Evolutionary conservation across 1,140 invertebrate species (phyloP).

Genomic region (Aradophagus sp.): DNA sequence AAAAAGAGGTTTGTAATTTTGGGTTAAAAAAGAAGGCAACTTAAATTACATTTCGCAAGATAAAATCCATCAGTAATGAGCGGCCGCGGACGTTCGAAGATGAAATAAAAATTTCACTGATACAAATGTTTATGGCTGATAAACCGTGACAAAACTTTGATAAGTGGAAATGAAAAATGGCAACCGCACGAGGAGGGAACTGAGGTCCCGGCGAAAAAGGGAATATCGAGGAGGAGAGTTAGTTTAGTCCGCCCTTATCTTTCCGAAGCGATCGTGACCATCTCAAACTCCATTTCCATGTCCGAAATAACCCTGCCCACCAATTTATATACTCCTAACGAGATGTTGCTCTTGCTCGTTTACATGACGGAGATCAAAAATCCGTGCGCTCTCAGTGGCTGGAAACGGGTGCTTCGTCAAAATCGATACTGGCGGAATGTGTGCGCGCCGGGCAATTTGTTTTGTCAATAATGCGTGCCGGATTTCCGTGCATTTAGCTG

Average conservation of each 20-base stretch:
- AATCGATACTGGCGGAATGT: slow-evolving; percentile 54
- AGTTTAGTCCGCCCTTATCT: slow-evolving; percentile 69
- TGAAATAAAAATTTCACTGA: slow-evolving; percentile 5
- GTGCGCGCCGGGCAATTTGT: slow-evolving; percentile 18
- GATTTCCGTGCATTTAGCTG: neutral
- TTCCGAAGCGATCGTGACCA: slow-evolving; percentile 70
- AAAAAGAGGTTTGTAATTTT: slow-evolving; percentile 22
- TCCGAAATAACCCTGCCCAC: slow-evolving; percentile 64
- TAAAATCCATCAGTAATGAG: slow-evolving; percentile 5
- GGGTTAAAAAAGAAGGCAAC: neutral
- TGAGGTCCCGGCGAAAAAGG: slow-evolving; percentile 18
- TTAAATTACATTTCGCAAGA: slow-evolving; percentile 7
- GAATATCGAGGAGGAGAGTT: slow-evolving; percentile 37
- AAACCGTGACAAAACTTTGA: slow-evolving; percentile 49
- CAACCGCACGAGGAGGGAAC: neutral
- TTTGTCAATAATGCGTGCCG: neutral
- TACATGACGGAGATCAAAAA: slow-evolving; percentile 65
- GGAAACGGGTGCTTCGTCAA: slow-evolving; percentile 22
- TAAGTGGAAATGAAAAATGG: slow-evolving; percentile 38
- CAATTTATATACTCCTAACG: slow-evolving; percentile 71
- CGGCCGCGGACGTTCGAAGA: slow-evolving; percentile 1
- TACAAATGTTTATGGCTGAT: slow-evolving; percentile 8
- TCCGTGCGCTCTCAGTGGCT: slow-evolving; percentile 30
- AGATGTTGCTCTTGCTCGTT: slow-evolving; percentile 68
- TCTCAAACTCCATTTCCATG: slow-evolving; percentile 74